Conservation (phyloP, 2,888 invertebrate genomes). For the Rosalia funebris region DNA sequence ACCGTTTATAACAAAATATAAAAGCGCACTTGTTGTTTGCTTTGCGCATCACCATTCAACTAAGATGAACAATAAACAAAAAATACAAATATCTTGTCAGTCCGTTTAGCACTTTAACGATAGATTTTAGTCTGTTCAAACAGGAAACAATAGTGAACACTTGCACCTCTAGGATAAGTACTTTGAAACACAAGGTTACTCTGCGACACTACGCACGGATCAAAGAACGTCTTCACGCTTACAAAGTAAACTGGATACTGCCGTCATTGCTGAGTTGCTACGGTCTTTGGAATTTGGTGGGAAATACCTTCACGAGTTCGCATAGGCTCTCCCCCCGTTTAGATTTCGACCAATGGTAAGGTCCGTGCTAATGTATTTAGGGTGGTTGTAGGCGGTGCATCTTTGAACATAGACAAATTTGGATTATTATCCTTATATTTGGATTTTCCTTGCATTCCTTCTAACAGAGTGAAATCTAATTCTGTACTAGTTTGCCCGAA, state of each 20-base stretch:
- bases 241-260: slow-evolving; percentile 44
- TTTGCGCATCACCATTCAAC: slow-evolving; percentile 52
- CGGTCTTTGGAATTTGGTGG: slow-evolving; percentile 58
- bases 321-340: slow-evolving; percentile 59
- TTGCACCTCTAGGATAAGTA: slow-evolving; percentile 29
- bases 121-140: slow-evolving; percentile 34
- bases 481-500: too few species aligned
- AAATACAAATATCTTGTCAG: slow-evolving; percentile 50
- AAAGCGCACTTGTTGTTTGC: slow-evolving; percentile 41
- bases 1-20: slow-evolving; percentile 41
- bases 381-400: slow-evolving; percentile 62
- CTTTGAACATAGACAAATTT: slow-evolving; percentile 59
- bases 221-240: slow-evolving; percentile 46
- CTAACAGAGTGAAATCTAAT: slow-evolving; percentile 2
- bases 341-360: slow-evolving; percentile 61
- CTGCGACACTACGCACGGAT: slow-evolving; percentile 28
- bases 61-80: slow-evolving; percentile 52
- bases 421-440: slow-evolving; percentile 53
- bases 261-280: slow-evolving; percentile 33
- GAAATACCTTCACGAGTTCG: slow-evolving; percentile 61
- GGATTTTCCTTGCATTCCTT: slow-evolving; percentile 36
- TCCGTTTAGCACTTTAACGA: slow-evolving; percentile 58
- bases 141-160: slow-evolving; percentile 31
- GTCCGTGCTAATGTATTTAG: slow-evolving; percentile 59
- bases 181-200: slow-evolving; percentile 28